A percentile compares a stretch with the other conserved stretches of the same genome.
These are phyloP conservation scores for Apostichopus californicus DNA, from an alignment of 35 echinoderm and acorn worm genomes.

Conservation along the genomic window DNA sequence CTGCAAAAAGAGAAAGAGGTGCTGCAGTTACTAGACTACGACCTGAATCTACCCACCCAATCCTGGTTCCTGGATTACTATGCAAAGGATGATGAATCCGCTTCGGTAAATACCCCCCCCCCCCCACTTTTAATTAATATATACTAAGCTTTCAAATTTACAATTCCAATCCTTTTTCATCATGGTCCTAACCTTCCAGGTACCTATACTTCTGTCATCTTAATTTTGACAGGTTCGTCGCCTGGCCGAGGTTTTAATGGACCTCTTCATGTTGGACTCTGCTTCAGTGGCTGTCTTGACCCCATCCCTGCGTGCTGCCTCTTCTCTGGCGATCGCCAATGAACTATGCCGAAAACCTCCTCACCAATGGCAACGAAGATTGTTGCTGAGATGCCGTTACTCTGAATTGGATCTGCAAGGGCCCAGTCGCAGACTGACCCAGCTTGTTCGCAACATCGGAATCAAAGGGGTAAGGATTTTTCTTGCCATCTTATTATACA, in stretches of 20 bases:
- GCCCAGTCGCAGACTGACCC: background rate
- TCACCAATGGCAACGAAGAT: background rate
- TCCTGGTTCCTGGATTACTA: constrained; percentile 42
- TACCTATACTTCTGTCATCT: background rate
- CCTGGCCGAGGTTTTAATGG: background rate
- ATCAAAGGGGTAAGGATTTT: background rate
- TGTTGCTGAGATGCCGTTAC: background rate
- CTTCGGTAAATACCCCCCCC: background rate
- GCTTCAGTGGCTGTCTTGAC: background rate
- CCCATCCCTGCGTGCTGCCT: constrained; percentile 14
- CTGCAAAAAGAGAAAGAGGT: no score
- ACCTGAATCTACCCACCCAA: no score
- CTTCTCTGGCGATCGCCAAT: background rate
- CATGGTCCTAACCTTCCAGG: background rate
- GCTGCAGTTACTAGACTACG: no score
- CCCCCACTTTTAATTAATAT: no score
- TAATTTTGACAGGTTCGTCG: background rate
- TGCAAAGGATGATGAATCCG: background rate
- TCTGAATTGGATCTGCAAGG: background rate
- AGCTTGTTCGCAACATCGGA: background rate
- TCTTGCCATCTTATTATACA: no score
- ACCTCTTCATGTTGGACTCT: constrained; percentile 20
- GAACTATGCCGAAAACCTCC: background rate
- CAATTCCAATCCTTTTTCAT: background rate
- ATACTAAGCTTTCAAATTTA: no score